Evolutionary conservation across 2,888 invertebrate genomes (phyloP).

Genomic region (Troglohyphantes excavatus): DNA sequence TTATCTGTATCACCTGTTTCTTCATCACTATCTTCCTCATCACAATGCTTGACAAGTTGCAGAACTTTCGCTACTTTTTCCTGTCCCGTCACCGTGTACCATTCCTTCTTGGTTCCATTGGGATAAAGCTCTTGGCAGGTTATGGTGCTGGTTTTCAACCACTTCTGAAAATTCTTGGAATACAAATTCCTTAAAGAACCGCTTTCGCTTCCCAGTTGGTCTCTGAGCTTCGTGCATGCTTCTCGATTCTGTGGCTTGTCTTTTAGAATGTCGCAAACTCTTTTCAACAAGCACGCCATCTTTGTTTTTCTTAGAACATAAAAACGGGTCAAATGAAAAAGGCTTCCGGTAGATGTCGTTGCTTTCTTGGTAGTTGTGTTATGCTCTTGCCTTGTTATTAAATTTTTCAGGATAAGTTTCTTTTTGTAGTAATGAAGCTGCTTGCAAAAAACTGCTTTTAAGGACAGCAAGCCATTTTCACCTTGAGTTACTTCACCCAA

Average conservation of each 20-base stretch:
- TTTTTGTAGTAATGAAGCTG: conserved; percentile 87
- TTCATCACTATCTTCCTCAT: conserved; percentile 54
- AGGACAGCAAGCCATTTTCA: conserved; percentile 85
- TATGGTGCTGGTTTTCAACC: conserved; percentile 81
- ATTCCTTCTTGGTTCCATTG: conserved; percentile 84
- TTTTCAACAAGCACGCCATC: conserved; percentile 84
- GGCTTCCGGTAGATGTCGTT: conserved; percentile 78
- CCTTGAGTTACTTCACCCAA: conserved; percentile 88
- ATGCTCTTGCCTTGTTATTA: conserved; percentile 86
- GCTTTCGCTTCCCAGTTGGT: conserved; percentile 45
- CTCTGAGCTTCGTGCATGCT: conserved; percentile 54
- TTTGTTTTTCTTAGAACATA: conserved; percentile 85
- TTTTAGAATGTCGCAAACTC: conserved; percentile 85
- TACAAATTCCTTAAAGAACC: conserved; percentile 65
- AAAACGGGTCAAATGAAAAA: conserved; percentile 84
- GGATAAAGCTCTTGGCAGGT: conserved; percentile 86
- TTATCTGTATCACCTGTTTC: not conserved
- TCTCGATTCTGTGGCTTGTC: conserved; percentile 84
- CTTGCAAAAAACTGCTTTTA: conserved; percentile 83
- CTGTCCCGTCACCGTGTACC: conserved; percentile 83
- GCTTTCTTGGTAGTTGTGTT: conserved; percentile 70
- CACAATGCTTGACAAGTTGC: conserved; percentile 68
- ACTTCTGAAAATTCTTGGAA: conserved; percentile 55
- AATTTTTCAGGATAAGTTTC: conserved; percentile 85
- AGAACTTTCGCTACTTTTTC: conserved; percentile 83